Conservation (phyloP, 2,113 vertebrate genomes). For the Taurulus bubalis region DNA sequence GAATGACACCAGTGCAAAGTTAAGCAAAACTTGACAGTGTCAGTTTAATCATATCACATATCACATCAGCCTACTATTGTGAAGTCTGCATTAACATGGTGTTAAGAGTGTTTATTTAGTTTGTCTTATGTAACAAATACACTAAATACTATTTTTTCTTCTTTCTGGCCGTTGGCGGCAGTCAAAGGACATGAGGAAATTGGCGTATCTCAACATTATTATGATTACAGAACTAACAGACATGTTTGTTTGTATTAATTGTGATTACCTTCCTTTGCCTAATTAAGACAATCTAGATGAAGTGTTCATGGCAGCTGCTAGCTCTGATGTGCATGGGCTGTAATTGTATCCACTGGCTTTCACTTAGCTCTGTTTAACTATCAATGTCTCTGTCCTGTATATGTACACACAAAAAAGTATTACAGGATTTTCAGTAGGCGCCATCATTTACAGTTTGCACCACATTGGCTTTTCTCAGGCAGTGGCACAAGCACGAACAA, state of each 20-base stretch:
- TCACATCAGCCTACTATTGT: neutral
- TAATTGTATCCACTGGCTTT: neutral
- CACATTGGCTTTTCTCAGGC: slow-evolving; percentile 4
- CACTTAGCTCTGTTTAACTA: neutral
- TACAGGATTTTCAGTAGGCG: neutral
- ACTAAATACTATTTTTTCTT: neutral
- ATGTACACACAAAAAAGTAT: neutral
- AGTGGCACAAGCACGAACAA: slow-evolving; percentile 7
- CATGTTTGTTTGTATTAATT: neutral
- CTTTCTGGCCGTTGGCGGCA: neutral
- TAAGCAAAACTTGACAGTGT: neutral
- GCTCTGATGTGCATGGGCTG: neutral
- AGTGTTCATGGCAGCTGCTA: neutral
- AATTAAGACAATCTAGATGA: neutral
- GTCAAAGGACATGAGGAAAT: neutral
- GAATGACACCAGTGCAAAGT: neutral
- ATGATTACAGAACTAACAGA: neutral
- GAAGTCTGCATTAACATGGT: neutral
- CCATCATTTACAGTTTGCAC: neutral
- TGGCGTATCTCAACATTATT: neutral
- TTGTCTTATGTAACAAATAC: neutral
- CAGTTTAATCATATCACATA: neutral
- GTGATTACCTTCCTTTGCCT: neutral
- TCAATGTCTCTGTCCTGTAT: neutral
- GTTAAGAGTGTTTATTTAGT: neutral